phyloP scores from a whole-genome alignment of 2,797 vertebrate genomes.

The Cynopterus sphinx region DNA sequence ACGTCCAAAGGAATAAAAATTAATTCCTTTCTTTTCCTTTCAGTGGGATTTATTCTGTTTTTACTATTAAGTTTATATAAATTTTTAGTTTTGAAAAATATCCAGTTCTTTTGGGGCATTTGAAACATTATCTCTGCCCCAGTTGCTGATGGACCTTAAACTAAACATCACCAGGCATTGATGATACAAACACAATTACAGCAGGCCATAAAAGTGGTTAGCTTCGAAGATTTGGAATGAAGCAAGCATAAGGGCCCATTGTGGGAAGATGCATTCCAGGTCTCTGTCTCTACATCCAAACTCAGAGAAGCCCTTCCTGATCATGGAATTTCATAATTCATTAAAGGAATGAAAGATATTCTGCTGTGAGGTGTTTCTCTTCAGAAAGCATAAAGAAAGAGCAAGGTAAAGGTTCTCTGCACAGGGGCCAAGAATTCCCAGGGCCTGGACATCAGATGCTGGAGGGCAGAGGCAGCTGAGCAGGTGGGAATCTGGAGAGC shows the following conservation, averaged over 20 bases:
- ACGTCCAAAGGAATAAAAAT: not conserved
- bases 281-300: too few species aligned
- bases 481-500: not conserved
- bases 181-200: rapidly evolving
- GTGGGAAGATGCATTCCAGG: not conserved
- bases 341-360: not conserved
- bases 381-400: not conserved
- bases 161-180: too few species aligned
- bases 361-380: not conserved
- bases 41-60: not conserved
- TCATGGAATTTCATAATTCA: not conserved
- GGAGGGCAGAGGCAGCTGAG: too few species aligned
- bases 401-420: not conserved
- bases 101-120: not conserved
- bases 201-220: not conserved
- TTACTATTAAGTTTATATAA: not conserved
- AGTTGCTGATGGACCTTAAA: not conserved
- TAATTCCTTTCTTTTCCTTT: not conserved
- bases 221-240: not conserved
- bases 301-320: not conserved
- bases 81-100: not conserved
- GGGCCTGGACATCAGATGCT: not conserved
- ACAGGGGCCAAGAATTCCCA: rapidly evolving
- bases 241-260: not conserved
- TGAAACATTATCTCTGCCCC: not conserved